A percentile compares a stretch with the other conserved stretches of the same genome.
These are phyloP conservation scores for Leptinotarsa texana DNA, from an alignment of 1,140 invertebrate species.

Conservation along the genomic window DNA sequence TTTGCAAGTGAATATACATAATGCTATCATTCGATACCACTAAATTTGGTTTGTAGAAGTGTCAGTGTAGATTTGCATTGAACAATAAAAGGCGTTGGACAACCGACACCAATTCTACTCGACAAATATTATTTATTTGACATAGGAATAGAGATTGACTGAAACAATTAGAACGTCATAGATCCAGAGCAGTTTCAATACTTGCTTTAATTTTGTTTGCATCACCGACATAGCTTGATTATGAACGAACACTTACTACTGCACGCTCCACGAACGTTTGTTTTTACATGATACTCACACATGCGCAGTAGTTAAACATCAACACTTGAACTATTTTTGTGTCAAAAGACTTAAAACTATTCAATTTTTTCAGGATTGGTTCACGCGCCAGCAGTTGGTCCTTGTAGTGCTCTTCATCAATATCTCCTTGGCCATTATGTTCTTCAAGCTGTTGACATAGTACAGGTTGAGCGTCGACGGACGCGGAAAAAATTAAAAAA, in stretches of 20 bases:
- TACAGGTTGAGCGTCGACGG: constrained; percentile 47
- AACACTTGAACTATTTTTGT: not conserved
- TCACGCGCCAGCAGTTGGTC: constrained; percentile 93
- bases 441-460: constrained; percentile 95
- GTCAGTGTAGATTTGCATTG: no score
- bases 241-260: not conserved
- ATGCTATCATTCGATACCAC: no score
- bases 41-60: no score
- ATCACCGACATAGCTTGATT: not conserved
- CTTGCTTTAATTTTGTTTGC: no score
- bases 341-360: not conserved
- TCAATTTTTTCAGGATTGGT: constrained; percentile 85
- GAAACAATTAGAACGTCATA: no score
- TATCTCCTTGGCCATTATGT: constrained; percentile 94
- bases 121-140: no score
- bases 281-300: constrained; percentile 1
- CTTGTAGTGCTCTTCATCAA: constrained; percentile 95
- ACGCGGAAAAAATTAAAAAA: constrained; percentile 28
- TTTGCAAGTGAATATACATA: no score
- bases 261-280: not conserved
- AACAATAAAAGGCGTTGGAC: no score
- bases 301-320: not conserved
- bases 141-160: no score
- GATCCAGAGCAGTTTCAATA: no score
- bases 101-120: no score